Conservation (phyloP, 2,113 vertebrate genomes). For the Anhinga rufa region DNA sequence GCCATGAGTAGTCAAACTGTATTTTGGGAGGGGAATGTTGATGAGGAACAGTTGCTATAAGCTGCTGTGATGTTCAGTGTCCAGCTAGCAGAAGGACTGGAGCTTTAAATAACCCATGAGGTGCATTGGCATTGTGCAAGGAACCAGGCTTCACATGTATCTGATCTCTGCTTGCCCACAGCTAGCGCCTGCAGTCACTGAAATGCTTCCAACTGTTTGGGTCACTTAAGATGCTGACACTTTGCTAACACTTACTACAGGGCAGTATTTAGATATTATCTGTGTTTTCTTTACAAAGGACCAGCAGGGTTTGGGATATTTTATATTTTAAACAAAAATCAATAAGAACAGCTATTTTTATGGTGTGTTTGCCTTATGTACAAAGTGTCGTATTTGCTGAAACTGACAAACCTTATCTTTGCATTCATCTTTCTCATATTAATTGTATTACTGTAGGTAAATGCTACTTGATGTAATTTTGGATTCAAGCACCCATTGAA, state of each 20-base stretch:
- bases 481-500: conserved; percentile 41
- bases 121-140: background rate
- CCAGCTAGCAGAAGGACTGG: background rate
- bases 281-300: background rate
- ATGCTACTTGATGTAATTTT: conserved; percentile 12
- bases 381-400: background rate
- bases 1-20: background rate
- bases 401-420: background rate
- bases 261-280: background rate
- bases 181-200: background rate
- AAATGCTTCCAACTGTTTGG: background rate
- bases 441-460: background rate
- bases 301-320: background rate
- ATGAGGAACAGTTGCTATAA: background rate
- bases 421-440: background rate
- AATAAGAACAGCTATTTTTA: conserved; percentile 12
- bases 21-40: background rate
- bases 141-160: background rate
- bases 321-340: conserved; percentile 8
- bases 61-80: background rate
- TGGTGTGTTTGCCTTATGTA: background rate
- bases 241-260: background rate
- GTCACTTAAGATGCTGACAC: background rate
- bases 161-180: background rate
- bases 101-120: background rate